phyloP scores from a whole-genome alignment of 1,140 invertebrate genomes.

The Drosophila mayri region DNA sequence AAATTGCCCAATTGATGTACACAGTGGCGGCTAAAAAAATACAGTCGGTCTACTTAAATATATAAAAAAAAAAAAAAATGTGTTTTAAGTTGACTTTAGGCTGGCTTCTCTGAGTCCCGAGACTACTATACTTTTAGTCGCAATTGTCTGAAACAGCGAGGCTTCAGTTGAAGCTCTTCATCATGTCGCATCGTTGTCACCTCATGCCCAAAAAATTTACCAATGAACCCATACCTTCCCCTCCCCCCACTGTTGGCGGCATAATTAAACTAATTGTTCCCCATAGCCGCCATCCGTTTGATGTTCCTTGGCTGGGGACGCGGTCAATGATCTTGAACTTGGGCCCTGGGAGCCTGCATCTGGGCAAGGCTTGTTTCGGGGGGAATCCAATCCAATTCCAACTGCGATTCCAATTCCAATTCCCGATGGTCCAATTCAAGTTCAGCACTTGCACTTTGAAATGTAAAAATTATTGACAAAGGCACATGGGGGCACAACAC shows the following conservation, averaged over 20 bases:
- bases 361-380: not conserved
- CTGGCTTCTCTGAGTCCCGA: too few species aligned
- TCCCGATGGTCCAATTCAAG: conserved; percentile 75
- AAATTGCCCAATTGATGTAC: conserved; percentile 75
- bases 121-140: too few species aligned
- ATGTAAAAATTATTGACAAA: conserved; percentile 67
- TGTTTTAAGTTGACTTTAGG: not conserved
- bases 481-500: not conserved
- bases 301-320: conserved; percentile 38
- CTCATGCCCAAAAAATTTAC: conserved; percentile 70
- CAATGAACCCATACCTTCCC: not conserved
- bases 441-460: conserved; percentile 78
- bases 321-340: conserved; percentile 71
- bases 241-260: conserved; percentile 19
- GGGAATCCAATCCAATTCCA: conserved; percentile 39
- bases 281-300: conserved; percentile 52
- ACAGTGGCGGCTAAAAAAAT: conserved; percentile 17
- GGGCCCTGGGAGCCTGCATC: conserved; percentile 1
- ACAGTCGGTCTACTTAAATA: not conserved
- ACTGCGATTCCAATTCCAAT: conserved; percentile 58
- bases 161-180: conserved; percentile 68
- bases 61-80: not conserved
- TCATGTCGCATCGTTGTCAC: conserved; percentile 82
- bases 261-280: conserved; percentile 81
- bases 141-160: too few species aligned